Conservation (phyloP, 1,140 invertebrate species). For the Octopus sinensis region DNA sequence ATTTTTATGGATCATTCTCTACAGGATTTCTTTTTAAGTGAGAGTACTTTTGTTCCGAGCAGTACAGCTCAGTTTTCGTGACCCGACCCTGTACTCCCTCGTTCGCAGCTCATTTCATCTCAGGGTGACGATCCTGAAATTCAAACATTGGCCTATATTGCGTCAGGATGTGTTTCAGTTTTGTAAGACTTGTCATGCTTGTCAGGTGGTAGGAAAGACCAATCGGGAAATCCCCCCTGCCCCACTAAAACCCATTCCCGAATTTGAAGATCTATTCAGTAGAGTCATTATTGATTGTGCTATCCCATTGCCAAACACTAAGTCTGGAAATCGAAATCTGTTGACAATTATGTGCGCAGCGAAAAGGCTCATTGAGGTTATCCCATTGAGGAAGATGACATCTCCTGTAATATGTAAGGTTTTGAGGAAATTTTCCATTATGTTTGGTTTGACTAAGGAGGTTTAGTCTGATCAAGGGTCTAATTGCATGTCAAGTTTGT, state of each 20-base stretch:
- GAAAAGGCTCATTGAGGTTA: neutral
- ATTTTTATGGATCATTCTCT: no score
- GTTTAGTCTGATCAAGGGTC: constrained; percentile 9
- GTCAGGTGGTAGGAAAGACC: constrained; percentile 33
- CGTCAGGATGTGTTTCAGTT: constrained; percentile 19
- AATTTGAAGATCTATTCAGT: constrained; percentile 9
- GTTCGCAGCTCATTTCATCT: no score
- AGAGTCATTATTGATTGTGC: neutral
- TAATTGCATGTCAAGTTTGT: constrained; percentile 16
- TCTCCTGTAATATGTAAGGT: neutral
- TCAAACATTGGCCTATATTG: constrained; percentile 13
- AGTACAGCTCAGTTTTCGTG: no score
- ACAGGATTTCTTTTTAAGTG: no score
- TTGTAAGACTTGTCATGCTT: constrained; percentile 28
- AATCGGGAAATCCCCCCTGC: constrained; percentile 23
- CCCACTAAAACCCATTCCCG: constrained; percentile 19
- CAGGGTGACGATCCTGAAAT: no score
- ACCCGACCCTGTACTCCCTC: no score
- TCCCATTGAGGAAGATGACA: neutral
- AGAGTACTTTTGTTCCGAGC: no score
- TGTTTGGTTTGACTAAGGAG: neutral
- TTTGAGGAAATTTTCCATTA: neutral
- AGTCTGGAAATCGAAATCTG: neutral
- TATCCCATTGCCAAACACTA: neutral
- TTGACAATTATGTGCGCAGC: neutral